Evolutionary conservation across 2,888 invertebrate species (phyloP).

Genomic region (Rhamnusium bicolor): DNA sequence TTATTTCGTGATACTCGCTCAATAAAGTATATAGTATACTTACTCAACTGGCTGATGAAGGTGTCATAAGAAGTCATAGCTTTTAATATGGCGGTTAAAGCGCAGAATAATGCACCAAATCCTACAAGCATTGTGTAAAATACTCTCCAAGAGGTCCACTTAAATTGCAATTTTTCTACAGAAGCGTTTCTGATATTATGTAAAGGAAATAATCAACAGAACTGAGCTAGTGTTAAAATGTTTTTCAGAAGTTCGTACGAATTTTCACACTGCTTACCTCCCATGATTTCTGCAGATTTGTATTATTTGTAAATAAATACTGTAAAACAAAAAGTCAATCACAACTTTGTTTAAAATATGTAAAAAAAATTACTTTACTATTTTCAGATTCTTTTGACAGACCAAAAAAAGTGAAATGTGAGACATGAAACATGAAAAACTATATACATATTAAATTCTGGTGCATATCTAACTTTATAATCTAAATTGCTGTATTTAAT

Average conservation of each 20-base stretch:
- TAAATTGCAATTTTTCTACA: constrained; percentile 9
- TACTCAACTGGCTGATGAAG: constrained; percentile 3
- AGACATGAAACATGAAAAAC: too few species aligned
- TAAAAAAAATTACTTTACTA: too few species aligned
- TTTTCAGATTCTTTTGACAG: too few species aligned
- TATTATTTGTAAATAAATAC: too few species aligned
- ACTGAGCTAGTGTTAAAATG: constrained; percentile 1
- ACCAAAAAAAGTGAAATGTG: too few species aligned
- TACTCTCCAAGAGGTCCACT: constrained; percentile 15
- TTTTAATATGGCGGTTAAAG: background rate
- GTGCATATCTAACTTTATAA: too few species aligned
- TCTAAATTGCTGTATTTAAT: too few species aligned
- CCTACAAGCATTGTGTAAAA: background rate
- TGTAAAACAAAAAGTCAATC: too few species aligned
- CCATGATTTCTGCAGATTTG: background rate
- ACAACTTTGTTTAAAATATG: too few species aligned
- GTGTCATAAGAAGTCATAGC: background rate
- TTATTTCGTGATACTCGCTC: too few species aligned
- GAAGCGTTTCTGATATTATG: constrained; percentile 1
- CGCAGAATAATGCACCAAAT: background rate
- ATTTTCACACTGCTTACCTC: background rate
- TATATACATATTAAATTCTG: too few species aligned
- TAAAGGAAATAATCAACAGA: constrained; percentile 14
- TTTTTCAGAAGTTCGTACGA: background rate
- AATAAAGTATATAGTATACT: background rate